Evolutionary conservation across 2,113 vertebrate genomes (phyloP).

Genomic region (Paralichthys olivaceus): DNA sequence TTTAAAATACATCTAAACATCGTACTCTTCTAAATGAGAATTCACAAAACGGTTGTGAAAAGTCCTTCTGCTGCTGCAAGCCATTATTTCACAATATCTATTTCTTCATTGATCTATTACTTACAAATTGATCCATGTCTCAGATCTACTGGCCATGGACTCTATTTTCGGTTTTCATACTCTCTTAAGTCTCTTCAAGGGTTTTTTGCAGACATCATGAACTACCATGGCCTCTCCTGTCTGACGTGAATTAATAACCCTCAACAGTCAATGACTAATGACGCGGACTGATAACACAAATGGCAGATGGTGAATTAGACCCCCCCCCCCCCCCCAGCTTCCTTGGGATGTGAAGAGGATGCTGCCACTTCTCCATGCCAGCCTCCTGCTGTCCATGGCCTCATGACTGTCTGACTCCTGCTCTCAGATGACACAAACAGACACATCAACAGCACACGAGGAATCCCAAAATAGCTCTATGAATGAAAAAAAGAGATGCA

Average conservation of each 20-base stretch:
- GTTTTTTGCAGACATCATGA: not conserved
- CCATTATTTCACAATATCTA: not conserved
- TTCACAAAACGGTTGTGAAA: not conserved
- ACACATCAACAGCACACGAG: constrained; percentile 11
- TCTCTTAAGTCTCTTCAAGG: not conserved
- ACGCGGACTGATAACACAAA: not conserved
- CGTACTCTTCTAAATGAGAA: too few species aligned
- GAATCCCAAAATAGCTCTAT: constrained; percentile 26
- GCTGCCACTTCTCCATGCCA: constrained; percentile 20
- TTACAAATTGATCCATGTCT: not conserved
- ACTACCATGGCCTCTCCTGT: not conserved
- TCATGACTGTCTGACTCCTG: constrained; percentile 46
- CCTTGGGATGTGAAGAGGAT: constrained; percentile 2
- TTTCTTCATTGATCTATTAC: not conserved
- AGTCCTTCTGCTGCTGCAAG: not conserved
- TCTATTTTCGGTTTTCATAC: not conserved
- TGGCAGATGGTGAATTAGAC: not conserved
- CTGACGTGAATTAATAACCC: not conserved
- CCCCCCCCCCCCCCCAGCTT: not conserved
- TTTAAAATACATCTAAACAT: not conserved
- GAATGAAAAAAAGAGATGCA: not conserved
- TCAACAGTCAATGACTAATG: not conserved
- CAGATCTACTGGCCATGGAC: not conserved
- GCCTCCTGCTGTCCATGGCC: constrained; percentile 9
- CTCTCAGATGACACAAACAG: constrained; percentile 43